These are phyloP conservation scores for Euborellia annulipes DNA, from an alignment of 1,140 invertebrate genomes.

Conservation along the genomic window DNA sequence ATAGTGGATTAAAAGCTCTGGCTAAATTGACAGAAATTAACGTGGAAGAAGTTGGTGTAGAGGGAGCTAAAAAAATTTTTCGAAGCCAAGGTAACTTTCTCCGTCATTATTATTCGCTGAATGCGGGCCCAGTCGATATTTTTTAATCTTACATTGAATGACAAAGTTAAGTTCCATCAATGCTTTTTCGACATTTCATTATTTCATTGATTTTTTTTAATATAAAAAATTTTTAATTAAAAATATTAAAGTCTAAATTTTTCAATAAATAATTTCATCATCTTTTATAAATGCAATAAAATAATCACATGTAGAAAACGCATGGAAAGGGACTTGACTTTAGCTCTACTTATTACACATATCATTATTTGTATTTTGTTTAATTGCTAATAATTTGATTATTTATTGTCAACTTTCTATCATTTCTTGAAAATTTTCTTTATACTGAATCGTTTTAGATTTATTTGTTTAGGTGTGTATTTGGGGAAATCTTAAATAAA, in stretches of 20 bases:
- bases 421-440: too few species aligned
- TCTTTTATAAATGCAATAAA: too few species aligned
- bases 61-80: conserved; percentile 81
- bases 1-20: conserved; percentile 67
- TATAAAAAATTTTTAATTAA: not conserved
- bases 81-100: conserved; percentile 56
- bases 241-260: conserved; percentile 1
- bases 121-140: not conserved
- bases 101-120: not conserved
- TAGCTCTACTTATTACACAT: too few species aligned
- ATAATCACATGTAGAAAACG: too few species aligned
- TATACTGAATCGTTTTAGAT: too few species aligned
- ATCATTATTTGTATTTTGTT: too few species aligned
- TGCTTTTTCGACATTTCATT: not conserved
- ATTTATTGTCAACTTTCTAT: too few species aligned
- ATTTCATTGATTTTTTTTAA: not conserved
- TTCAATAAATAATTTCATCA: not conserved
- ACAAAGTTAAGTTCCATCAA: not conserved
- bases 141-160: not conserved
- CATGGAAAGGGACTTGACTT: too few species aligned
- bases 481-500: too few species aligned
- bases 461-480: too few species aligned
- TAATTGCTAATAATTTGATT: too few species aligned
- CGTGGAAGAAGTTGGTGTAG: conserved; percentile 76
- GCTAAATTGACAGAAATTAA: conserved; percentile 73